phyloP scores from a whole-genome alignment of 2,113 vertebrate species.

The Phaethornis superciliosus region DNA sequence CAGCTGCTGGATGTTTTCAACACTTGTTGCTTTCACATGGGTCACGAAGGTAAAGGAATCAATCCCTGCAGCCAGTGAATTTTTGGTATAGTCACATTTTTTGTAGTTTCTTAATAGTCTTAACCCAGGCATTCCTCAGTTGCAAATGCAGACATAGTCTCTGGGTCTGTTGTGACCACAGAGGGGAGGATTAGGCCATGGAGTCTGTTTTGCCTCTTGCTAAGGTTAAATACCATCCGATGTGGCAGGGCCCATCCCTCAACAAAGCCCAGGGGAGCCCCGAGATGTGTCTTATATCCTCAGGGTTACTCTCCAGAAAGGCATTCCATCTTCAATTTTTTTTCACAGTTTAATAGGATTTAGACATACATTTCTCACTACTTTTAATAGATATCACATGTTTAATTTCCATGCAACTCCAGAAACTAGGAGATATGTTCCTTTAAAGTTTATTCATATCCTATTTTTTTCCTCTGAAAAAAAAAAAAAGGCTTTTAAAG shows the following conservation, averaged over 20 bases:
- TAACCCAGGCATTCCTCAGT: background rate
- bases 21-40: background rate
- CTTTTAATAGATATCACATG: background rate
- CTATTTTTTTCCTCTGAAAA: background rate
- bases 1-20: background rate
- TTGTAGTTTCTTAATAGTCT: background rate
- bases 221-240: background rate
- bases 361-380: background rate
- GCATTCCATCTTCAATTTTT: background rate
- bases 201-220: background rate
- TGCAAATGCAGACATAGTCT: background rate
- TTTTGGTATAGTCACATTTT: background rate
- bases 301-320: background rate
- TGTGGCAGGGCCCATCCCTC: background rate
- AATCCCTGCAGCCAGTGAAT: background rate
- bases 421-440: background rate
- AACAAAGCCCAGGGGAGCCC: background rate
- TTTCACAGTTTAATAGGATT: background rate
- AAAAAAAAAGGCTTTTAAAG: background rate
- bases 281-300: background rate
- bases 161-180: background rate
- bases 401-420: background rate
- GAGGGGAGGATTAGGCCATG: background rate
- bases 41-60: slow-evolving; percentile 6
- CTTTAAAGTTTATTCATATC: background rate